These are phyloP conservation scores for Tetranychus cinnabarinus DNA, from an alignment of 1,140 invertebrate genomes.

Conservation along the genomic window DNA sequence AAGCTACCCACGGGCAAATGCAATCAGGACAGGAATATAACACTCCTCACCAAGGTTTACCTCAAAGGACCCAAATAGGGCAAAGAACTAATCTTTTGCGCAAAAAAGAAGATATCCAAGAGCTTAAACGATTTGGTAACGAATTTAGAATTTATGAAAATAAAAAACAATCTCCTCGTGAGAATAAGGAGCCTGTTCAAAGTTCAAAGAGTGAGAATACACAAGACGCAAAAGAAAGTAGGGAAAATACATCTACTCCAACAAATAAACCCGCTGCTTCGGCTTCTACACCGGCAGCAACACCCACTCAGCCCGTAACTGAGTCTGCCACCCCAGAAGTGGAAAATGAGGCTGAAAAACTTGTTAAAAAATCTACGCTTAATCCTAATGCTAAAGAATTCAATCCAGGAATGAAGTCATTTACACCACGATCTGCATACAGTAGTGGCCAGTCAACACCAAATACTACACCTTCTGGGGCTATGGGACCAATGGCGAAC, in stretches of 20 bases:
- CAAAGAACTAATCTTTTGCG: not conserved
- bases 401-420: conserved; percentile 60
- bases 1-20: not conserved
- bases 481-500: not conserved
- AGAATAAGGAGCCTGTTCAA: not conserved
- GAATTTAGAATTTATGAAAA: not conserved
- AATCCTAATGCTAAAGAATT: conserved; percentile 68
- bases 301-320: not conserved
- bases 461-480: not conserved
- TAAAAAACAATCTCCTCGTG: too few relatives aligned
- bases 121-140: not conserved
- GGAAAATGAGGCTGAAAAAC: not conserved
- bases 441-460: conserved; percentile 4
- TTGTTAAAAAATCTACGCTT: conserved; percentile 44
- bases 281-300: not conserved
- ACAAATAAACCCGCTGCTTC: not conserved
- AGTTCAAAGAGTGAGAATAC: not conserved
- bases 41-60: not conserved
- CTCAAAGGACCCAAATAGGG: not conserved
- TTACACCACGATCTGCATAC: conserved; percentile 31
- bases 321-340: not conserved
- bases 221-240: not conserved
- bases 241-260: not conserved
- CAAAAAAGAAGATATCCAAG: not conserved
- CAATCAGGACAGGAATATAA: not conserved